Evolutionary conservation across 2,113 vertebrate genomes (phyloP).

Genomic region (Proterorhinus semilunaris): DNA sequence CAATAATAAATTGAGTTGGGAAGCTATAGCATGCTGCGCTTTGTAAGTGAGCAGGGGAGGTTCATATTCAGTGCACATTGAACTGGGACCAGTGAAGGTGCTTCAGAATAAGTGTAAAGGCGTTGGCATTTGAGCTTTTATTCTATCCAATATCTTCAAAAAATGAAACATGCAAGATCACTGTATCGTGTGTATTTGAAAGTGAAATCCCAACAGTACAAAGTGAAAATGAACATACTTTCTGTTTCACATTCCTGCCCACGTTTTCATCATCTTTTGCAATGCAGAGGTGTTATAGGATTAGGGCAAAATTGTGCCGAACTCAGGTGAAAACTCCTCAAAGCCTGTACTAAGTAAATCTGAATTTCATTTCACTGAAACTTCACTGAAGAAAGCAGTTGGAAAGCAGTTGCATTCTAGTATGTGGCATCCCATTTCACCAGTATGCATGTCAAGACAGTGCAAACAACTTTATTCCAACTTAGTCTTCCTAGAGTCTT

Average conservation of each 20-base stretch:
- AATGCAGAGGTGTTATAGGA: background rate
- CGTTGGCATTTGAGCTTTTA: background rate
- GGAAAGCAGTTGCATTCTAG: background rate
- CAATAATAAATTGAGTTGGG: no score
- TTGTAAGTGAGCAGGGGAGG: no score
- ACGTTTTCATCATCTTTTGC: background rate
- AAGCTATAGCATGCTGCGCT: no score
- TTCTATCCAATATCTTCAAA: background rate
- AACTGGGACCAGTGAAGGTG: no score
- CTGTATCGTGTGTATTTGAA: no score
- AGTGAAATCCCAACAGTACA: background rate
- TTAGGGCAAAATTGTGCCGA: background rate
- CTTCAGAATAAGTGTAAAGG: background rate
- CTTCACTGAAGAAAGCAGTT: no score
- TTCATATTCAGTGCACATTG: no score
- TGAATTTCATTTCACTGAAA: background rate
- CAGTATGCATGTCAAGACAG: background rate
- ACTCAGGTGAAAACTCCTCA: background rate
- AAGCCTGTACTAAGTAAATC: no score
- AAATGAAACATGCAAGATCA: background rate
- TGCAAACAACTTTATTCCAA: background rate
- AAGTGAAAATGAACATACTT: background rate
- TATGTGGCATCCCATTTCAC: background rate
- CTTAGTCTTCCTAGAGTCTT: background rate
- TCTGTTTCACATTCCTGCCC: background rate